Base-by-base conservation (phyloP, 2,888 invertebrate genomes). In the Macaria notata region DNA sequence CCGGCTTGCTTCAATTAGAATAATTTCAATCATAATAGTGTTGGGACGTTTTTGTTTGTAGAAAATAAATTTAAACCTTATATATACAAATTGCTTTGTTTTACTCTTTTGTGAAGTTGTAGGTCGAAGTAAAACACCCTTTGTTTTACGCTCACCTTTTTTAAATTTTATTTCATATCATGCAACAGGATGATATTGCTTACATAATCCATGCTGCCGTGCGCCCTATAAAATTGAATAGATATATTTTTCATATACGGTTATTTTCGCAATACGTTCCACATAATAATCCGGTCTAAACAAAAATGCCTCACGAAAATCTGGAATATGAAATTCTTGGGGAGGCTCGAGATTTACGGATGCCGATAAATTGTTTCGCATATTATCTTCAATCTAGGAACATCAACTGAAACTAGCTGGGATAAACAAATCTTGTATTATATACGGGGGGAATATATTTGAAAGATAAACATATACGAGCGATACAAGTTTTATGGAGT, bases 341-440 rank as follows among this genome's bases (percentile, higher is more conserved):
- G 33, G 31, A 43, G 33, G 49, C 5, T 43, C 19, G 9, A 36
- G 43, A 43, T 49, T 49, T 49, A 49, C 42, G 49, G 9, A 49
- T 33, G 41, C 33, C 43, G 19, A 49, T 49, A 49, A 49, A 49
- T 49, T 49, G 49, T 33, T 43, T 43, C 42, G 42, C 9, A 42
- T 42, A 42, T 49, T 49, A 49, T 49, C 29, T 49, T 42, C 38
- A 19, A n/a, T 49, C 31, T 49, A 42, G 39, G 39, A 48, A 39
- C 48, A 48, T 48, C 48, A 48, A 39, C 46, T 3, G 9, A 46
- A 46, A 46, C 46, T 19, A 3, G 31, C 19, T 6, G 9, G 44
- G 29, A 29, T 29, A 44, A 41, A 41, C 41, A 41, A 41, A 41
- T 41, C 4, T 41, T 4, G 8, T 9, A 36, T 36, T 9, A 36